phyloP scores from a whole-genome alignment of 2,797 vertebrate species.

The Clangula hyemalis region DNA sequence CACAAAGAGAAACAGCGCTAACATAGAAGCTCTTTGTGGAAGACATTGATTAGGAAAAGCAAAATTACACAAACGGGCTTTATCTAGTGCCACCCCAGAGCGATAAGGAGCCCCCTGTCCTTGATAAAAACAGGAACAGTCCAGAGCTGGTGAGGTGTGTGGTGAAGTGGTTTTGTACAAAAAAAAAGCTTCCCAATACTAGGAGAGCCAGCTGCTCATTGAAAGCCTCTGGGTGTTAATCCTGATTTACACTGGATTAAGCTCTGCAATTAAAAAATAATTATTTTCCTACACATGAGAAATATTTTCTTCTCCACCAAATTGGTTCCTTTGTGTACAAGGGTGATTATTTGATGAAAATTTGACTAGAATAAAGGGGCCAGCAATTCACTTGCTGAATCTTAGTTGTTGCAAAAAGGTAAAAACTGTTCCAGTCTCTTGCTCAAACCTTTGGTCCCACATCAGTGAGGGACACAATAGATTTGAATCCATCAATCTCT shows the following conservation, averaged over 20 bases:
- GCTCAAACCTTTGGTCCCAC: not conserved
- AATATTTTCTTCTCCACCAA: not conserved
- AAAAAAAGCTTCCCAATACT: slow-evolving; percentile 39
- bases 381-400: not conserved
- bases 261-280: slow-evolving; percentile 65
- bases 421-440: not conserved
- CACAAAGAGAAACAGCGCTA: not conserved
- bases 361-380: not conserved
- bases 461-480: not conserved
- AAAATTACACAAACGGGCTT: not conserved
- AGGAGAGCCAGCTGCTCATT: slow-evolving; percentile 52
- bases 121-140: not conserved
- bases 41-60: not conserved
- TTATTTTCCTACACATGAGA: slow-evolving; percentile 15
- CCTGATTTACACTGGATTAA: slow-evolving; percentile 57
- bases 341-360: not conserved
- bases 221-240: slow-evolving; percentile 61
- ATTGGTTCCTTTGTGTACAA: not conserved
- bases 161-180: slow-evolving; percentile 46
- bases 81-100: not conserved
- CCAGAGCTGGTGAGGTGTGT: not conserved
- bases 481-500: not conserved
- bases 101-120: not conserved
- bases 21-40: not conserved
- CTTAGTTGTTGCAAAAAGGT: not conserved